Conservation (phyloP, 2,797 vertebrate genomes). For the Tadarida brasiliensis region DNA sequence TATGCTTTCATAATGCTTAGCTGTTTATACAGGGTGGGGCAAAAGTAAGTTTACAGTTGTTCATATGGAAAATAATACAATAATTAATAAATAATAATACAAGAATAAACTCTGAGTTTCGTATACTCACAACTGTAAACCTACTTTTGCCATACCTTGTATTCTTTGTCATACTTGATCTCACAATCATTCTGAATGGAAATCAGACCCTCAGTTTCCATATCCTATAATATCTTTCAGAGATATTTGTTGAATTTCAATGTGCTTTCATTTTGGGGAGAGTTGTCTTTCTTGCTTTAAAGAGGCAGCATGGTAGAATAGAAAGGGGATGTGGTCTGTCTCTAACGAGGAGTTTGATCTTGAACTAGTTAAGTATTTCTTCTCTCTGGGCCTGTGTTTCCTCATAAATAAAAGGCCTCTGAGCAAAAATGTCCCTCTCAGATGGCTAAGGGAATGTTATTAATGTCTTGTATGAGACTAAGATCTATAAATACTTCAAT, state of each 20-base stretch:
- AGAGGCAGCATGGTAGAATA: background rate
- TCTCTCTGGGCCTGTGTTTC: conserved; percentile 16
- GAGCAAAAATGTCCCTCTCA: background rate
- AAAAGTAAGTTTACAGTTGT: background rate
- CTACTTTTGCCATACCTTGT: background rate
- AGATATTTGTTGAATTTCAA: background rate
- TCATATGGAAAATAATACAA: background rate
- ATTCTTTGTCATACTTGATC: background rate
- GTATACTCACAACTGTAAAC: background rate
- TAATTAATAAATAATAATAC: background rate
- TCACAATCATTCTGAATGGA: background rate
- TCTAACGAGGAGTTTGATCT: background rate
- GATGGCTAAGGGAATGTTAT: conserved; percentile 8
- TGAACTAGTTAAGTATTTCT: background rate
- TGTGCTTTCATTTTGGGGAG: background rate
- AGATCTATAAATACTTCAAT: conserved; percentile 10
- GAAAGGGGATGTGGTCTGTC: background rate
- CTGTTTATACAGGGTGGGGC: background rate
- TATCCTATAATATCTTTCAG: background rate
- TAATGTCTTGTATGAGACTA: conserved; percentile 37
- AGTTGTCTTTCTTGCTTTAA: background rate
- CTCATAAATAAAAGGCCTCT: background rate
- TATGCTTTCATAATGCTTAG: background rate
- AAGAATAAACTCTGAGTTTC: background rate
- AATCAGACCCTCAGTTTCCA: background rate